Conservation (phyloP, 2,888 invertebrate genomes). For the Geophilus truncorum region DNA sequence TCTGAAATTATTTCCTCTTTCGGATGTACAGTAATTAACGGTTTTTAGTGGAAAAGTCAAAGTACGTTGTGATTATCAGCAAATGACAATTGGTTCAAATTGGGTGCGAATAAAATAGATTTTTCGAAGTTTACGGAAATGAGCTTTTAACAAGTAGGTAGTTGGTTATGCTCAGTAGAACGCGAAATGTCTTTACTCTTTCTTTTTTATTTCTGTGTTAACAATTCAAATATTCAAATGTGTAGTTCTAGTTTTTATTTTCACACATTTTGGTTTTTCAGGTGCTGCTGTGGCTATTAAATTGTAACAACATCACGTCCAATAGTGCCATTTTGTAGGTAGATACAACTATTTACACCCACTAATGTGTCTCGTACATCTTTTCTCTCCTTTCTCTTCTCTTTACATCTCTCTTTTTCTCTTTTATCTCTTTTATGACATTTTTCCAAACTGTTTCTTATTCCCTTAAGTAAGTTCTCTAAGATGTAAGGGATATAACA, state of each 20-base stretch:
- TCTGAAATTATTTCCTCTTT: too few species aligned
- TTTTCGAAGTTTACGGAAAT: too few species aligned
- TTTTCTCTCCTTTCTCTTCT: neutral
- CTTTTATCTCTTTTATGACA: neutral
- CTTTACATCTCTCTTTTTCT: neutral
- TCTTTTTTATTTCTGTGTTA: too few species aligned
- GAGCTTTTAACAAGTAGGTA: too few species aligned
- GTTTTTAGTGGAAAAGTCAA: too few species aligned
- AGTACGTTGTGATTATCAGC: too few species aligned
- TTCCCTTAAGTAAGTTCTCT: neutral
- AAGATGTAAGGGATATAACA: neutral
- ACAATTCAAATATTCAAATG: too few species aligned
- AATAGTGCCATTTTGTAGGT: conserved; percentile 20
- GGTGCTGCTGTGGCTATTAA: conserved; percentile 27
- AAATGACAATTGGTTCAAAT: too few species aligned
- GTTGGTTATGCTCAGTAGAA: too few species aligned
- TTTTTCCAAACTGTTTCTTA: neutral
- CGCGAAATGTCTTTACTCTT: too few species aligned
- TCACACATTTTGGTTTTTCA: neutral
- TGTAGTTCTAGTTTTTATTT: neutral
- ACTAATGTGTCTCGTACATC: neutral
- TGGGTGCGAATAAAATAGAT: too few species aligned
- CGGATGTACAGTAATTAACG: too few species aligned
- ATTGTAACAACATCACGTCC: conserved; percentile 21
- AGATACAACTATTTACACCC: neutral